phyloP scores from a whole-genome alignment of 2,113 vertebrate genomes.

The Python bivittatus region DNA sequence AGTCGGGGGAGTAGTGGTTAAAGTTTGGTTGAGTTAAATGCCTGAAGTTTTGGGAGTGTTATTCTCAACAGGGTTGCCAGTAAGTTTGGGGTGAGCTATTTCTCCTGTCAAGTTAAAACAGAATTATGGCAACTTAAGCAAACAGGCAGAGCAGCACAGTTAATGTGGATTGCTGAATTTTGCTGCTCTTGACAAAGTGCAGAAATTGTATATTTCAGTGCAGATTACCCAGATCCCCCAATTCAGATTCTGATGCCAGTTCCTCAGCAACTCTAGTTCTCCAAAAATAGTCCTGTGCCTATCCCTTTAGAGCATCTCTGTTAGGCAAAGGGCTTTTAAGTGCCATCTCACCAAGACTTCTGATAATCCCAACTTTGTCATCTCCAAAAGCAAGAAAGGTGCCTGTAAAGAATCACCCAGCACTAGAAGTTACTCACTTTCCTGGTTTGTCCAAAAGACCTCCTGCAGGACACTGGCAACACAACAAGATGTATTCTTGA shows the following conservation, averaged over 20 bases:
- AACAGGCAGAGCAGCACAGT: neutral
- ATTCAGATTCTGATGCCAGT: neutral
- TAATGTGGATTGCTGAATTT: neutral
- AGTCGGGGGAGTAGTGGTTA: neutral
- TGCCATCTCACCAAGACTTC: neutral
- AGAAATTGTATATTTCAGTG: neutral
- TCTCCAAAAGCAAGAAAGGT: neutral
- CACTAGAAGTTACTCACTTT: slow-evolving; percentile 83
- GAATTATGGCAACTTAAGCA: neutral
- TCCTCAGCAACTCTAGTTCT: neutral
- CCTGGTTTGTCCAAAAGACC: slow-evolving; percentile 96
- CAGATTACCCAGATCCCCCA: neutral
- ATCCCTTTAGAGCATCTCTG: neutral
- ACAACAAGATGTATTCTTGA: slow-evolving; percentile 97
- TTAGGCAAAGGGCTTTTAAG: neutral
- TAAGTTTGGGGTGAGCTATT: neutral
- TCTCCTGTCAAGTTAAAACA: neutral
- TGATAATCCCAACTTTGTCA: neutral
- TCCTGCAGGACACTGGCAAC: slow-evolving; percentile 92
- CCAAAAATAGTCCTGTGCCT: fast-evolving
- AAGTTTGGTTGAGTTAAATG: neutral
- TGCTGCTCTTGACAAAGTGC: neutral
- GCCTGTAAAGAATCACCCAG: neutral
- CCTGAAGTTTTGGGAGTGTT: neutral
- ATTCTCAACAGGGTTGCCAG: neutral